A percentile compares a stretch with the other conserved stretches of the same genome.
phyloP scores from a whole-genome alignment of 2,888 invertebrate species.

The Ellobium chinense region DNA sequence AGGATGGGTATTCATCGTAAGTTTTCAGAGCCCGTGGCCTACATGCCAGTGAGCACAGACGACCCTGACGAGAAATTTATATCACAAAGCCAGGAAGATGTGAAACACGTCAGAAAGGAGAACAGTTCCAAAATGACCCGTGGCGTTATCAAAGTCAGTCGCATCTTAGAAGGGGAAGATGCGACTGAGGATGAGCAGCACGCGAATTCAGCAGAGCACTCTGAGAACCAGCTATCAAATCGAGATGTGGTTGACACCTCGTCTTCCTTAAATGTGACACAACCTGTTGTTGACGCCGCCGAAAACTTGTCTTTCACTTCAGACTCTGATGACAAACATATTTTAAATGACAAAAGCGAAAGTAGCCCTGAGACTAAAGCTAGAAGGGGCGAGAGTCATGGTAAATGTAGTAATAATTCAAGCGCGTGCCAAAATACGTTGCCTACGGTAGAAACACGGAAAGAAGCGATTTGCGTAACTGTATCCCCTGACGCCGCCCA shows the following conservation, averaged over 20 bases:
- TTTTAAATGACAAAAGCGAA: too few species aligned
- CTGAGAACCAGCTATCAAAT: too few species aligned
- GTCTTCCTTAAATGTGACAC: not conserved
- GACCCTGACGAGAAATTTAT: conserved; percentile 22
- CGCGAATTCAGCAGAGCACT: too few species aligned
- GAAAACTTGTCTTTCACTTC: not conserved
- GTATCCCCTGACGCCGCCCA: too few species aligned
- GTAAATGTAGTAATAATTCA: too few species aligned
- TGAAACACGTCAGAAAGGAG: not conserved
- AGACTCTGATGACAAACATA: not conserved
- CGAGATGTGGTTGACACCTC: not conserved
- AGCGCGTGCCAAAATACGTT: too few species aligned
- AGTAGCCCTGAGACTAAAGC: too few species aligned
- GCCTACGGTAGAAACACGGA: not conserved
- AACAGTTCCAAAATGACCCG: not conserved
- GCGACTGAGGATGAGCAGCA: too few species aligned
- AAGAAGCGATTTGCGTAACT: not conserved
- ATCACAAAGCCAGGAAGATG: not conserved
- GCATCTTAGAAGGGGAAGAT: too few species aligned
- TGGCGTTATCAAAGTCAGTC: too few species aligned
- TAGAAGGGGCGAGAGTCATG: too few species aligned
- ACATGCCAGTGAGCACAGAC: conserved; percentile 39
- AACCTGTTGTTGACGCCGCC: not conserved
- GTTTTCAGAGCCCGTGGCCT: conserved; percentile 21
- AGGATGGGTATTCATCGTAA: not conserved